phyloP scores from a whole-genome alignment of 2,888 invertebrate genomes.

The Eupithecia subumbrata region DNA sequence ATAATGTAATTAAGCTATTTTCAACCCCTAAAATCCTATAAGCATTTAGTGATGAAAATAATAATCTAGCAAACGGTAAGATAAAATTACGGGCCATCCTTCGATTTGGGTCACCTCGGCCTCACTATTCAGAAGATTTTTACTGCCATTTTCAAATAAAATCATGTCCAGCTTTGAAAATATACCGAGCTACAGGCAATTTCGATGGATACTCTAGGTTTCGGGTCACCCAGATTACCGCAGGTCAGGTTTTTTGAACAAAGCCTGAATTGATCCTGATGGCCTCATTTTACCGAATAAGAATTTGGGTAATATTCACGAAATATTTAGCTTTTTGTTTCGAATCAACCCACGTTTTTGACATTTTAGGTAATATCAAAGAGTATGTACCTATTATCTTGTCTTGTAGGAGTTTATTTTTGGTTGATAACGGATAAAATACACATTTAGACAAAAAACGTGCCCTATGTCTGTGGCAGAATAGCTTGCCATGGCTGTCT shows the following conservation, averaged over 20 bases:
- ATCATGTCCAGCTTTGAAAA: conserved; percentile 16
- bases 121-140: conserved; percentile 4
- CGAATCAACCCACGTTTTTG: not conserved
- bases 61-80: not conserved
- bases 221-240: conserved; percentile 16
- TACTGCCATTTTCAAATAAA: conserved; percentile 2
- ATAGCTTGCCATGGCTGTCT: too few relatives aligned
- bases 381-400: not conserved
- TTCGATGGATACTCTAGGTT: conserved; percentile 21
- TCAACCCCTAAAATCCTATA: not conserved
- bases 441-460: too few relatives aligned
- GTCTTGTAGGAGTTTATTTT: not conserved
- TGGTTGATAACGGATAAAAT: not conserved
- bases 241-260: conserved; percentile 19
- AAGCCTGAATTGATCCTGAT: conserved; percentile 10
- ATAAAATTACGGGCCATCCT: not conserved
- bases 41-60: not conserved
- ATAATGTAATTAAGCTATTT: not conserved
- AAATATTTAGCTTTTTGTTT: not conserved
- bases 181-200: conserved; percentile 18
- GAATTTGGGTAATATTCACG: not conserved
- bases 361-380: not conserved
- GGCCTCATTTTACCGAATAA: not conserved
- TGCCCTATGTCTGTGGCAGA: too few relatives aligned
- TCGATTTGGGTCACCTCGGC: not conserved